Conservation (phyloP, 2,113 vertebrate genomes). For the Macroglossus sobrinus region DNA sequence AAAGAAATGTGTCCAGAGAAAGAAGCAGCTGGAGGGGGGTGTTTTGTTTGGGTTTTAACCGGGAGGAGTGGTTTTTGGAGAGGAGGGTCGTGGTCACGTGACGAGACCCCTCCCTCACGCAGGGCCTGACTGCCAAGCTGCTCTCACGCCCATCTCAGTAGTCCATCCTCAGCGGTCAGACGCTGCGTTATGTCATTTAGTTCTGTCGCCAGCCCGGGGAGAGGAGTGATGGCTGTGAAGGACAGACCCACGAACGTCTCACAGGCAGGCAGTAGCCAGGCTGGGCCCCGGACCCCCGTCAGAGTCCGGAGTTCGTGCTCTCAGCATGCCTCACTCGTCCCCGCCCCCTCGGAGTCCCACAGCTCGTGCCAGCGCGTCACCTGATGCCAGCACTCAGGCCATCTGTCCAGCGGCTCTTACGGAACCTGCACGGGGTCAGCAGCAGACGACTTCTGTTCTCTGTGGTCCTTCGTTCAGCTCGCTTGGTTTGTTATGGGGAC, state of each 20-base stretch:
- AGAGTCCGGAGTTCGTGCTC: neutral
- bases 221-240: neutral
- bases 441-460: neutral
- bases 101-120: neutral
- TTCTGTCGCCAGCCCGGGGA: neutral
- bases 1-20: neutral
- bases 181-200: no score
- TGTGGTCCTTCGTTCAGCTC: neutral
- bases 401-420: neutral
- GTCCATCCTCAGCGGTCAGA: no score
- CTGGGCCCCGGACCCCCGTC: no score
- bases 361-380: accelerated
- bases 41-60: neutral
- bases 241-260: neutral
- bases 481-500: no score
- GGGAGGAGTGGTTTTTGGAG: neutral
- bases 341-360: neutral
- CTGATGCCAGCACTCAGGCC: accelerated
- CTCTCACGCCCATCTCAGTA: neutral
- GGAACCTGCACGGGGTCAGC: neutral
- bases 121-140: neutral
- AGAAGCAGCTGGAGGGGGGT: neutral
- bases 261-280: neutral
- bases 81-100: neutral
- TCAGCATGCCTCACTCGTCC: accelerated